Base-by-base conservation (phyloP, 37 sponge, comb jelly and placozoan species). In the Beroe ovata region DNA sequence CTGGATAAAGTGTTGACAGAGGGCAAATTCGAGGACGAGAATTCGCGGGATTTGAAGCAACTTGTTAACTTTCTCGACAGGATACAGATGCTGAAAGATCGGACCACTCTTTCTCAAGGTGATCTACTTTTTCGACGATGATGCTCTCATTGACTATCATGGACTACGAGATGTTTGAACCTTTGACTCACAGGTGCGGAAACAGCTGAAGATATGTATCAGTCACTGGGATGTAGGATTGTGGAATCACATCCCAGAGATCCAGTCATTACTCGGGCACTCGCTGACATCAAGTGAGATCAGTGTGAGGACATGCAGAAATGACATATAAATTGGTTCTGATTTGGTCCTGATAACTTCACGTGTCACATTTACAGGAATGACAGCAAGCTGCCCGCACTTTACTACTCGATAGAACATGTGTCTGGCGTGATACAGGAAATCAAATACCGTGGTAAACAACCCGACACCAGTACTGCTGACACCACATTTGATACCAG, bases 141-240 rank as follows among this genome's bases (percentile, higher is more conserved):
- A n/a, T n/a, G n/a, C n/a, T n/a, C n/a, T n/a, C n/a, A n/a, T n/a
- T n/a, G n/a, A n/a, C n/a, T n/a, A n/a, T n/a, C n/a, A n/a, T n/a
- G n/a, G n/a, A n/a, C n/a, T n/a, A n/a, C n/a, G n/a, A n/a, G n/a
- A n/a, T n/a, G n/a, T n/a, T n/a, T n/a, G n/a, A n/a, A n/a, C n/a
- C n/a, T n/a, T n/a, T n/a, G n/a, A n/a, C n/a, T 47, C 11, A 1
- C 16, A 66, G 69, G 69, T 32, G 34, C 34, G 3, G 25, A 25
- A 8, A 66, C 32, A 33, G 54, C 84, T 42, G 54, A 42, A 3
- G 84, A 77, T 77, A 39, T 77, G 25, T 77, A 77, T 25, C 41
- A 54, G 21, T 29, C 84, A 42, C 4, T 77, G 22, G 84, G 84
- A 16, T 77, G 84, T 19, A 77, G 41, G 21, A 77, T 77, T 26